phyloP scores from a whole-genome alignment of 1,140 invertebrate species.

The Leptestheria dahalacensis region DNA sequence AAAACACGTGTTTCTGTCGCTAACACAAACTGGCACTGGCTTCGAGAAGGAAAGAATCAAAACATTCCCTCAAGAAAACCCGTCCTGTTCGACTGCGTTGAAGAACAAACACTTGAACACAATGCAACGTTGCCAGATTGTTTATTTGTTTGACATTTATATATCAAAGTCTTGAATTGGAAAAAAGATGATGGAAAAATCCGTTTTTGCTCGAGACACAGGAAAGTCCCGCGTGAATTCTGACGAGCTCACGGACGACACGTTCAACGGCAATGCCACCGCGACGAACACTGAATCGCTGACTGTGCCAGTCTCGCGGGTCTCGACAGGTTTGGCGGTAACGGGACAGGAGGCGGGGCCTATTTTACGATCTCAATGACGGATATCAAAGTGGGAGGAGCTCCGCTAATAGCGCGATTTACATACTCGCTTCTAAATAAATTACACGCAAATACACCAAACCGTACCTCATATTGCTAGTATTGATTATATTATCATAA shows the following conservation, averaged over 20 bases:
- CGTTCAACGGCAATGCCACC: constrained; percentile 7
- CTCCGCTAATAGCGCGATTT: no score
- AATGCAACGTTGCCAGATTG: background rate
- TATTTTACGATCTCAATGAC: constrained; percentile 12
- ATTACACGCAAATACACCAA: no score
- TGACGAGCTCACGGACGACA: background rate
- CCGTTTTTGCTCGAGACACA: background rate
- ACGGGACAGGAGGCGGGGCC: constrained; percentile 6
- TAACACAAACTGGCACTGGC: no score
- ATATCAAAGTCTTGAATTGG: background rate
- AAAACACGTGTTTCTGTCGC: background rate
- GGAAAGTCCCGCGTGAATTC: no score
- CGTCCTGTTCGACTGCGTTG: background rate
- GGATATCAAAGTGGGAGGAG: background rate
- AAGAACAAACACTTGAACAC: background rate
- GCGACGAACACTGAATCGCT: constrained; percentile 9
- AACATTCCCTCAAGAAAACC: no score
- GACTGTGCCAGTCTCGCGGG: background rate
- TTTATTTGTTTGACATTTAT: background rate
- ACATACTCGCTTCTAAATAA: no score
- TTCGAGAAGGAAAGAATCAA: no score
- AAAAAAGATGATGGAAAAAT: background rate
- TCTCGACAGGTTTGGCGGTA: constrained; percentile 5
- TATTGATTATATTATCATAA: no score
- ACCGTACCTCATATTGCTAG: no score